These are phyloP conservation scores for Probosciger aterrimus DNA, from an alignment of 2,113 vertebrate species.

Conservation along the genomic window DNA sequence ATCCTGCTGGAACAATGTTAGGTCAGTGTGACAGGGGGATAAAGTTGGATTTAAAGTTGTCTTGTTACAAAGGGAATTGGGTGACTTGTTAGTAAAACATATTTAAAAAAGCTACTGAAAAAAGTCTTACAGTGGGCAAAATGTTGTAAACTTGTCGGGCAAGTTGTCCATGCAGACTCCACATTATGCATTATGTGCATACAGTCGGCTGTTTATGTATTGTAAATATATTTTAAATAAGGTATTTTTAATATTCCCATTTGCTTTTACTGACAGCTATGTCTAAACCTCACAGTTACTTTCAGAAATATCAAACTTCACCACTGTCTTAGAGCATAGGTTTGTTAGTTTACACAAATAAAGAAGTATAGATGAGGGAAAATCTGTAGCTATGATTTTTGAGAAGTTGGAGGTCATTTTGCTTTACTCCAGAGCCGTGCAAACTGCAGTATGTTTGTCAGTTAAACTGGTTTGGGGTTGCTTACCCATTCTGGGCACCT, in stretches of 20 bases:
- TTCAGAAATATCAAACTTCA: neutral
- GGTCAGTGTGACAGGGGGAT: neutral
- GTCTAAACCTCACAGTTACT: neutral
- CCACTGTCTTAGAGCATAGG: neutral
- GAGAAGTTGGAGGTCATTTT: neutral
- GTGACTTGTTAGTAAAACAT: neutral
- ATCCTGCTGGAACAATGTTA: neutral
- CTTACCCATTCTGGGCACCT: slow-evolving; percentile 38
- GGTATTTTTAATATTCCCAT: neutral
- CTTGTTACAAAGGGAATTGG: neutral
- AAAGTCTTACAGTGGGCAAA: neutral
- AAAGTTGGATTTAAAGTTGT: neutral
- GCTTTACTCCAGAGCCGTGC: neutral
- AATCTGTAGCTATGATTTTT: neutral
- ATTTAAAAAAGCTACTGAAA: neutral
- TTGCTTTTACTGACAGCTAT: neutral
- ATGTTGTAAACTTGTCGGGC: neutral
- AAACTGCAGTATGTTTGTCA: neutral
- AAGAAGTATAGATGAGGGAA: neutral
- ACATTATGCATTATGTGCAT: neutral
- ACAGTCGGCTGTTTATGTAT: neutral
- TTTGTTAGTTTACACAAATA: neutral
- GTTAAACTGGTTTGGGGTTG: neutral
- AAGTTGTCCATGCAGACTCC: neutral
- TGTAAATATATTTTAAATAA: neutral